A percentile compares a stretch with the other conserved stretches of the same genome.
phyloP scores from a whole-genome alignment of 2,797 vertebrate species.

The Enteromius thamalakanensis region DNA sequence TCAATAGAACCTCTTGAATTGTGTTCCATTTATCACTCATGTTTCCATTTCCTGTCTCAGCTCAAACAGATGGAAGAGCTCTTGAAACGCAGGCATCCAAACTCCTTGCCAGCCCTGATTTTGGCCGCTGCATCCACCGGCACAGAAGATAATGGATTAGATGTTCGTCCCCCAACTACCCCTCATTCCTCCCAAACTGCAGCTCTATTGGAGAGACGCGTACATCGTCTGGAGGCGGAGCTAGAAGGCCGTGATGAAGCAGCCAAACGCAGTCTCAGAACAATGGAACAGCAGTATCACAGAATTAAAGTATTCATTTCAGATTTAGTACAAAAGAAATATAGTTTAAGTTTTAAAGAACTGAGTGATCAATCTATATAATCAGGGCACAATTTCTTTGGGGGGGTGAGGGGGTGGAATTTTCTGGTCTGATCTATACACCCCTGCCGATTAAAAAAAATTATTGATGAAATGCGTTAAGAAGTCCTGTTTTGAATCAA shows the following conservation, averaged over 20 bases:
- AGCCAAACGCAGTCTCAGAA: conserved; percentile 86
- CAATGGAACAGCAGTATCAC: conserved; percentile 93
- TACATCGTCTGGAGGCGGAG: conserved; percentile 88
- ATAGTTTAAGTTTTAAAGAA: background rate
- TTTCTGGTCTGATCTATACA: too few species aligned
- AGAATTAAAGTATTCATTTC: conserved; percentile 83
- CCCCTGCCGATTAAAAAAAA: too few species aligned
- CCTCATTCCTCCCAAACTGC: conserved; percentile 64
- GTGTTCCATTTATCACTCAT: conserved; percentile 4
- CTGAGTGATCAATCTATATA: background rate
- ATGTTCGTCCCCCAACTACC: background rate
- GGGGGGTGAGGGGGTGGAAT: too few species aligned
- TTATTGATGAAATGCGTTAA: too few species aligned
- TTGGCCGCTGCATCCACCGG: conserved; percentile 82
- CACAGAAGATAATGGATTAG: conserved; percentile 20
- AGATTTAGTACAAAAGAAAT: background rate
- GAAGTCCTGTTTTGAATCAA: too few species aligned
- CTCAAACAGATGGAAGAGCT: conserved; percentile 80
- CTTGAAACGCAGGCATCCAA: conserved; percentile 85
- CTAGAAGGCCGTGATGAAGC: conserved; percentile 90
- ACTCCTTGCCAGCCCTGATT: conserved; percentile 91
- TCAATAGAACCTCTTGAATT: conserved; percentile 10
- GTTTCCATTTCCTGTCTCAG: conserved; percentile 58
- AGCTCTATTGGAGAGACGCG: conserved; percentile 85
- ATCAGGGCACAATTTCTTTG: background rate